Conservation (phyloP, 1,140 invertebrate species). For the Eumeta japonica region DNA sequence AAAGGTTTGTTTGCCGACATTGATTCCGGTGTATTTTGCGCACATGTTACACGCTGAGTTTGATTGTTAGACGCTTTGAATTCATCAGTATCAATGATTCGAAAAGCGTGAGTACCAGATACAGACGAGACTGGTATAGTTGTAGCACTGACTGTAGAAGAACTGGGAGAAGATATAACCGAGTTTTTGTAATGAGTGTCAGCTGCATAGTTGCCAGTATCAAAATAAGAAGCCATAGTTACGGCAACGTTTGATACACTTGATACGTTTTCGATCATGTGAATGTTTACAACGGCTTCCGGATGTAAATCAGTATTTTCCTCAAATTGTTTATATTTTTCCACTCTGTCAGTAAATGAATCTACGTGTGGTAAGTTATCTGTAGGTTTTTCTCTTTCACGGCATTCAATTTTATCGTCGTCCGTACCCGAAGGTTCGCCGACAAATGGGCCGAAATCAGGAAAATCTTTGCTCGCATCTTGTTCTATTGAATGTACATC, state of each 20-base stretch:
- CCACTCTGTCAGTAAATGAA: slow-evolving; percentile 37
- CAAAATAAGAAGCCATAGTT: slow-evolving; percentile 43
- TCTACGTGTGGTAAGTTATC: slow-evolving; percentile 22
- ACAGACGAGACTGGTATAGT: not conserved
- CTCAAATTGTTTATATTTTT: slow-evolving; percentile 33
- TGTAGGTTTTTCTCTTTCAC: slow-evolving; percentile 21
- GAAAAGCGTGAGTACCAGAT: not conserved
- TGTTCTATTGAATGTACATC: slow-evolving; percentile 45
- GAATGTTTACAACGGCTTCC: no score
- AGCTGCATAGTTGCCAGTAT: slow-evolving; percentile 46
- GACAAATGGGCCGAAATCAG: slow-evolving; percentile 35
- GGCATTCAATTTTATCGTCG: slow-evolving; percentile 37
- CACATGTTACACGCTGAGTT: no score
- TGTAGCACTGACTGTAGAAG: slow-evolving; percentile 8
- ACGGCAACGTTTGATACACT: slow-evolving; percentile 21
- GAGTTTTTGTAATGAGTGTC: slow-evolving; percentile 41
- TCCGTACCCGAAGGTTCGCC: slow-evolving; percentile 43
- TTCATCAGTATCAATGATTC: no score
- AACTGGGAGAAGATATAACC: slow-evolving; percentile 17
- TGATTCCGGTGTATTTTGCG: no score
- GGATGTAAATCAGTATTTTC: no score
- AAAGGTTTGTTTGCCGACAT: no score
- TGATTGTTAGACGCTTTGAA: no score
- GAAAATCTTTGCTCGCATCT: slow-evolving; percentile 46
- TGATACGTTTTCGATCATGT: no score